These are phyloP conservation scores for Ichneumoninae sp. DNA, from an alignment of 2,888 invertebrate genomes.

Conservation along the genomic window DNA sequence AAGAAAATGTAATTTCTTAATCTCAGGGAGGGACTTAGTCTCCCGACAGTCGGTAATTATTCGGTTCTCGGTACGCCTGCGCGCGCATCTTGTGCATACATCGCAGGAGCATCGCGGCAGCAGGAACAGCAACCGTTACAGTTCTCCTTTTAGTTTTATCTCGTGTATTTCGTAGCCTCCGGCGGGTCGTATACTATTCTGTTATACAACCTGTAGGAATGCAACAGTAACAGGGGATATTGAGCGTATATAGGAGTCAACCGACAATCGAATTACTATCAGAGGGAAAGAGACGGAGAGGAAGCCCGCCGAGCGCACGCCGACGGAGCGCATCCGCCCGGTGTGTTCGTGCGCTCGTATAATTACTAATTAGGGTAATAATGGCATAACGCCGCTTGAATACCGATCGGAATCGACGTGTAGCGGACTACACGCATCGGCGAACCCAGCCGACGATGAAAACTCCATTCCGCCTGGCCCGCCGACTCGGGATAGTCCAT, in stretches of 20 bases:
- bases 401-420: slow-evolving; percentile 65
- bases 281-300: slow-evolving; percentile 14
- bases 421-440: slow-evolving; percentile 73
- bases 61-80: slow-evolving; percentile 27
- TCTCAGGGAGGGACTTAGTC: slow-evolving; percentile 20
- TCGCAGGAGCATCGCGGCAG: slow-evolving; percentile 1
- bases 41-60: slow-evolving; percentile 32
- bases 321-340: slow-evolving; percentile 57
- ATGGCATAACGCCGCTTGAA: slow-evolving; percentile 68
- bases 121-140: slow-evolving; percentile 56
- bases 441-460: slow-evolving; percentile 59
- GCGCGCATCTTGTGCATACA: slow-evolving; percentile 9
- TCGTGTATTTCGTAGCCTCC: slow-evolving; percentile 49
- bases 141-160: slow-evolving; percentile 60
- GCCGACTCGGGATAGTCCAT: not conserved
- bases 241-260: slow-evolving; percentile 31
- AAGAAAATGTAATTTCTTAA: slow-evolving; percentile 29
- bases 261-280: slow-evolving; percentile 44
- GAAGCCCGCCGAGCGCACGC: slow-evolving; percentile 21
- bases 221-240: slow-evolving; percentile 31
- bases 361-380: slow-evolving; percentile 75
- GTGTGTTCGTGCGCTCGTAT: slow-evolving; percentile 63
- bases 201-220: slow-evolving; percentile 35
- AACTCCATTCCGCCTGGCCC: slow-evolving; percentile 5
- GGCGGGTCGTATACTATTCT: slow-evolving; percentile 23